Evolutionary conservation across 2,888 invertebrate species (phyloP).

Genomic region (Lochmaea crataegi): DNA sequence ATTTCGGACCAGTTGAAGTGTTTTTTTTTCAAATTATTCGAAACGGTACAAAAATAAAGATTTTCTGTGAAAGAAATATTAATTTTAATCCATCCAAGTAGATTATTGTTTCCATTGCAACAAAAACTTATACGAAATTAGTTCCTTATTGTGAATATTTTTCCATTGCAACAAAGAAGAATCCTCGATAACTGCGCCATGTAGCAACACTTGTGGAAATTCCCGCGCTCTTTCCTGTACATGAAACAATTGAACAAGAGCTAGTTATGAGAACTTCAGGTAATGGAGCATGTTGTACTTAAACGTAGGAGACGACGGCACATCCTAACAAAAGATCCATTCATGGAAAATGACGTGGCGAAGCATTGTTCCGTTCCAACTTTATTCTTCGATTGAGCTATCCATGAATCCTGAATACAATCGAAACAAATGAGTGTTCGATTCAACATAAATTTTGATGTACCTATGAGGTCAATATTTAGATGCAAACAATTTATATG

Average conservation of each 20-base stretch:
- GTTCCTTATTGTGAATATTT: neutral
- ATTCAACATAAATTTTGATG: neutral
- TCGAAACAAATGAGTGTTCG: neutral
- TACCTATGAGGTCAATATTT: neutral
- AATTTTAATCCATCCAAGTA: neutral
- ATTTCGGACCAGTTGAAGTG: slow-evolving; percentile 24
- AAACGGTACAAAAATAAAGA: slow-evolving; percentile 14
- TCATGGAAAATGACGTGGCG: slow-evolving; percentile 10
- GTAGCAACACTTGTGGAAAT: slow-evolving; percentile 7
- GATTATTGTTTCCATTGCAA: neutral
- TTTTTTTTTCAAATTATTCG: slow-evolving; percentile 20
- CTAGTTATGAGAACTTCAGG: slow-evolving; percentile 24
- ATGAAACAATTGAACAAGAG: slow-evolving; percentile 12
- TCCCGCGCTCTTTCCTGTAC: neutral
- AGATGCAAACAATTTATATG: too few relatives aligned
- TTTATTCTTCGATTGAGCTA: slow-evolving; percentile 9
- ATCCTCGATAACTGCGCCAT: neutral
- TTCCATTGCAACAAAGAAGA: neutral
- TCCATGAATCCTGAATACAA: neutral
- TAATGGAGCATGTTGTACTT: slow-evolving; percentile 33
- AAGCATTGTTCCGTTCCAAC: slow-evolving; percentile 10
- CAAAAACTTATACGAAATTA: neutral
- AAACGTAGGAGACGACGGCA: neutral
- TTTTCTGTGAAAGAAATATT: neutral
- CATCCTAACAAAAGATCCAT: slow-evolving; percentile 16